Evolutionary conservation across 2,888 invertebrate genomes (phyloP).

Genomic region (Erannis defoliaria): DNA sequence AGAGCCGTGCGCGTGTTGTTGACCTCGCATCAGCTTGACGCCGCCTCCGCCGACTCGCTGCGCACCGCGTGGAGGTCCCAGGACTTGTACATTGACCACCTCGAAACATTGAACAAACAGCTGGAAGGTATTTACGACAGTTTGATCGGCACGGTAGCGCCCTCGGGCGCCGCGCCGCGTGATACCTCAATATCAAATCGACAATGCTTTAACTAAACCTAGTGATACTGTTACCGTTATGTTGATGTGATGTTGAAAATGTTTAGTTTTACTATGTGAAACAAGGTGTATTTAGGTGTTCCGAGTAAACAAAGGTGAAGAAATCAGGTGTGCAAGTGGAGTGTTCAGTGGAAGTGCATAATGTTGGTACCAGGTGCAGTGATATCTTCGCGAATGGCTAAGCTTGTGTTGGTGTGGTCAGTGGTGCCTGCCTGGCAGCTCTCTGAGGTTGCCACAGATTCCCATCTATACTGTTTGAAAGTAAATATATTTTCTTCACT

Average conservation of each 20-base stretch:
- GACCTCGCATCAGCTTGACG: conserved; percentile 88
- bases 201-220: conserved; percentile 86
- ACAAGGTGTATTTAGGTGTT: conserved; percentile 81
- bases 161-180: conserved; percentile 75
- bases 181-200: conserved; percentile 79
- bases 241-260: conserved; percentile 72
- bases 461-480: conserved; percentile 65
- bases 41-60: conserved; percentile 88
- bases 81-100: conserved; percentile 91
- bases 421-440: conserved; percentile 51
- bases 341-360: conserved; percentile 69
- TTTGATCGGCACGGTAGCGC: conserved; percentile 82
- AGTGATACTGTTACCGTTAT: conserved; percentile 81
- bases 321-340: conserved; percentile 74
- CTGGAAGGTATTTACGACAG: conserved; percentile 91
- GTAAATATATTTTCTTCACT: conserved; percentile 80
- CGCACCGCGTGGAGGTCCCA: conserved; percentile 91
- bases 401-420: conserved; percentile 70
- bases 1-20: conserved; percentile 87
- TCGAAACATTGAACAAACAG: conserved; percentile 91
- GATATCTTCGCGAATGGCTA: conserved; percentile 60
- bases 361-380: conserved; percentile 53
- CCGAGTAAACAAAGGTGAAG: conserved; percentile 67
- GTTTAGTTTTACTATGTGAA: conserved; percentile 74
- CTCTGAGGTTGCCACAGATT: conserved; percentile 52